These are phyloP conservation scores for Electrophaes corylata DNA, from an alignment of 2,888 invertebrate genomes.

Conservation along the genomic window DNA sequence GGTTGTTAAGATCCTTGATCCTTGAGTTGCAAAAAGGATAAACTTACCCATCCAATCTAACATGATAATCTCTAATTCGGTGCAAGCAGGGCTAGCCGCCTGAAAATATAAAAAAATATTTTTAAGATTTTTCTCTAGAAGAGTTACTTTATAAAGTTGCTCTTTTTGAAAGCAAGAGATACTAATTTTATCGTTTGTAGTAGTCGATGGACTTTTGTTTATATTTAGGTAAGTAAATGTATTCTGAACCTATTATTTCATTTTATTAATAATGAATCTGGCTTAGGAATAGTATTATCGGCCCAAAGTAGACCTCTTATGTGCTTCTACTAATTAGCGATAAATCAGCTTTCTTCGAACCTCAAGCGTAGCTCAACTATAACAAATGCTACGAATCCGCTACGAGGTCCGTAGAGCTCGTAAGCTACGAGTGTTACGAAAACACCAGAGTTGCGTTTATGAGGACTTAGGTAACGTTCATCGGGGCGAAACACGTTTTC, in stretches of 20 bases:
- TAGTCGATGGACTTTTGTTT: too few species aligned
- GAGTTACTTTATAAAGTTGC: neutral
- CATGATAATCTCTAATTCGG: conserved; percentile 97
- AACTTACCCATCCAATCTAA: conserved; percentile 96
- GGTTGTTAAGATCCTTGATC: neutral
- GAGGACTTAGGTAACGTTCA: neutral
- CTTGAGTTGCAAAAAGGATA: neutral
- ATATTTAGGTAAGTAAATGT: too few species aligned
- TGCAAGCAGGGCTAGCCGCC: conserved; percentile 99
- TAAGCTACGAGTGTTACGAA: conserved; percentile 18
- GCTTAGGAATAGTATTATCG: too few species aligned
- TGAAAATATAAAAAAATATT: conserved; percentile 76
- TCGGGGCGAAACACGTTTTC: too few species aligned
- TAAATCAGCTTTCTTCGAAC: neutral
- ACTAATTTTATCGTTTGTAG: too few species aligned
- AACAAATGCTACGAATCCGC: conserved; percentile 7
- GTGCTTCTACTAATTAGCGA: neutral
- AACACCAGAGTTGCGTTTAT: conserved; percentile 8
- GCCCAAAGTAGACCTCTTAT: neutral
- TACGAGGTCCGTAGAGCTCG: conserved; percentile 14
- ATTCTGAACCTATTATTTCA: too few species aligned
- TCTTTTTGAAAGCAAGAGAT: neutral
- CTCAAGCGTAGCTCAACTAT: neutral
- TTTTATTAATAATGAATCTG: too few species aligned
- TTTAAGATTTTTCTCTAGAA: neutral